Percentiles rank a stretch among this genome's conserved stretches.
These are phyloP conservation scores for Drosophila monieri DNA, from an alignment of 2,888 invertebrate genomes.

Conservation along the genomic window DNA sequence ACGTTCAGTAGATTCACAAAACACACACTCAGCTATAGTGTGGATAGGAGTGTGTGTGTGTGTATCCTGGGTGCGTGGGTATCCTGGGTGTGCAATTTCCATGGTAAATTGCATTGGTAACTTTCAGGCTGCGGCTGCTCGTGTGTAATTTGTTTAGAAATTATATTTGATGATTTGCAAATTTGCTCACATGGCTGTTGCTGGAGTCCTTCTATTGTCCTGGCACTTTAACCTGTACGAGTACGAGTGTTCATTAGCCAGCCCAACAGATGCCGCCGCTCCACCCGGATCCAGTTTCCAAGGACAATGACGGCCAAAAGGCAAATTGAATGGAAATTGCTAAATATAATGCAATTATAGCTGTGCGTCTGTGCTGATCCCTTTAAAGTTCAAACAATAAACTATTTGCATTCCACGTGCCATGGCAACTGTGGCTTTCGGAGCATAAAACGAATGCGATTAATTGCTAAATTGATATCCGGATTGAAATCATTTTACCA, in stretches of 20 bases:
- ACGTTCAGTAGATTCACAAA: conserved; percentile 36
- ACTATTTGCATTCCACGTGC: conserved; percentile 23
- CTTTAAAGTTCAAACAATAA: conserved; percentile 29
- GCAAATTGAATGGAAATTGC: conserved; percentile 49
- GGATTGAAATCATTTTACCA: conserved; percentile 9
- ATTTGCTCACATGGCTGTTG: conserved; percentile 44
- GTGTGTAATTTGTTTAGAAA: conserved; percentile 67
- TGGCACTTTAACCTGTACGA: conserved; percentile 20
- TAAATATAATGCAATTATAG: conserved; percentile 37
- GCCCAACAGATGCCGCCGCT: conserved; percentile 34
- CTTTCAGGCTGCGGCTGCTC: conserved; percentile 29
- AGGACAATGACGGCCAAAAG: conserved; percentile 48
- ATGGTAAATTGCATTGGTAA: conserved; percentile 48
- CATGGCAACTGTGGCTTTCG: conserved; percentile 26
- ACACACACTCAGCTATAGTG: neutral
- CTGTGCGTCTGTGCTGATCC: conserved; percentile 25
- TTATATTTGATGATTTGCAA: conserved; percentile 64
- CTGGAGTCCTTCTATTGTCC: conserved; percentile 9
- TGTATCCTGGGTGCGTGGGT: neutral
- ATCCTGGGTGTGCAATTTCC: conserved; percentile 53
- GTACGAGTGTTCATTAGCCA: conserved; percentile 37
- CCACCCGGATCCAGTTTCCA: neutral
- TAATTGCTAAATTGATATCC: conserved; percentile 41
- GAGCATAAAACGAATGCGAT: neutral
- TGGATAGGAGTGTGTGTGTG: neutral